Percentiles rank a stretch among this genome's conserved stretches.
These are phyloP conservation scores for Gadus chalcogrammus DNA, from an alignment of 2,113 vertebrate genomes.

Conservation along the genomic window DNA sequence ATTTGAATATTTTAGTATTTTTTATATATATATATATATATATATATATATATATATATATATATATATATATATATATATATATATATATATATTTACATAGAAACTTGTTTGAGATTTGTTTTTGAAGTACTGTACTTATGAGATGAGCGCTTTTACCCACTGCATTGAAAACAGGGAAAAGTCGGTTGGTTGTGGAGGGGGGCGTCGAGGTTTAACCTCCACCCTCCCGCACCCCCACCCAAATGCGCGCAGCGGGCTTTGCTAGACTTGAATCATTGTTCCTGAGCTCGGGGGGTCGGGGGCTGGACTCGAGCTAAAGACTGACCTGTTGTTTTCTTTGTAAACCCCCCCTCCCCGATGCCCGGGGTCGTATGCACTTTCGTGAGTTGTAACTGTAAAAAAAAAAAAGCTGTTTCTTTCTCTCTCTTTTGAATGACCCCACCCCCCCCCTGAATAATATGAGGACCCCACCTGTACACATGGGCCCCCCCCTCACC, in stretches of 20 bases:
- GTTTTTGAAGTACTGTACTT: slow-evolving; percentile 76
- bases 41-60: background rate
- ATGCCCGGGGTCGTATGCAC: slow-evolving; percentile 64
- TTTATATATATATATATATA: slow-evolving; percentile 23
- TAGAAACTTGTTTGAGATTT: slow-evolving; percentile 51
- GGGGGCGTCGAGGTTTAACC: background rate
- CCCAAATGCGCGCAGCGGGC: slow-evolving; percentile 63
- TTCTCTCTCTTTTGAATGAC: slow-evolving; percentile 50
- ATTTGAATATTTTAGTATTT: slow-evolving; percentile 48
- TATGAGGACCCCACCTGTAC: too few relatives aligned
- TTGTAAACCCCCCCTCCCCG: slow-evolving; percentile 24
- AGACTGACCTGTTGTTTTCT: slow-evolving; percentile 30
- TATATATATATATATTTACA: background rate
- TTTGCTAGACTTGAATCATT: slow-evolving; percentile 63
- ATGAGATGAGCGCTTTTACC: slow-evolving; percentile 72
- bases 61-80: background rate
- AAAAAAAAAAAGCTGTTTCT: slow-evolving; percentile 48
- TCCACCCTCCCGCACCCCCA: slow-evolving; percentile 6
- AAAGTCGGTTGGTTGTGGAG: slow-evolving; percentile 44
- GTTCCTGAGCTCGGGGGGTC: slow-evolving; percentile 24
- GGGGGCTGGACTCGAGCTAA: slow-evolving; percentile 43
- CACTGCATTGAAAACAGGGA: slow-evolving; percentile 68
- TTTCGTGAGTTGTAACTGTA: slow-evolving; percentile 67
- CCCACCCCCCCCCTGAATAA: background rate
- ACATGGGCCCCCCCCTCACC: background rate